These are phyloP conservation scores for Castor canadensis DNA, from an alignment of 2,113 vertebrate species.

Conservation along the genomic window DNA sequence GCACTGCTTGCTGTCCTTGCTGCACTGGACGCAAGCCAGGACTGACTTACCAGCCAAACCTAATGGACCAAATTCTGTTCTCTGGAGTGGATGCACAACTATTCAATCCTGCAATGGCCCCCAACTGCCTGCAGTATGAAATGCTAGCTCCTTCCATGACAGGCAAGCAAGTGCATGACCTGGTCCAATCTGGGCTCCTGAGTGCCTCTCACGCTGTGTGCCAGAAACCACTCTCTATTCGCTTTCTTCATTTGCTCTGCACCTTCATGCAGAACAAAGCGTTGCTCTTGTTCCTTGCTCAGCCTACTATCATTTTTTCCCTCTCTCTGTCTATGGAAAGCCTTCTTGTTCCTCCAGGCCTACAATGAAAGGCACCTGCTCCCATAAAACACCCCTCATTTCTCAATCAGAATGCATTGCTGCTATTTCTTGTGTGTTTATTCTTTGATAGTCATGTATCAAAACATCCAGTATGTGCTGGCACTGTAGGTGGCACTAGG, in stretches of 20 bases:
- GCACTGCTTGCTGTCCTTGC: background rate
- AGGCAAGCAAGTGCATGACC: fast-evolving
- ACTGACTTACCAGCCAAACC: background rate
- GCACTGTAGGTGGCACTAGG: too few species aligned
- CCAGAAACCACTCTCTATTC: background rate
- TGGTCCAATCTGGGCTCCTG: background rate
- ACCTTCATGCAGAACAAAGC: background rate
- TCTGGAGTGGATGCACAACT: background rate
- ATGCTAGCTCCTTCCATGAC: background rate
- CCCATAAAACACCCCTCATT: background rate
- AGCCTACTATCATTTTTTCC: background rate
- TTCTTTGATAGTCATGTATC: background rate
- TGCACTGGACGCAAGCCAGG: background rate
- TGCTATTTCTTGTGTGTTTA: background rate
- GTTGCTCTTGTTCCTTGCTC: background rate
- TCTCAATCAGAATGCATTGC: background rate
- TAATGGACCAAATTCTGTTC: background rate
- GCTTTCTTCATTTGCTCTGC: background rate
- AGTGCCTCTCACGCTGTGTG: background rate
- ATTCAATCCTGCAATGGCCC: background rate
- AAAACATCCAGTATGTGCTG: background rate
- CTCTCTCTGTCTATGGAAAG: background rate
- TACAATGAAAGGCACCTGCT: background rate
- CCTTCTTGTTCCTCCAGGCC: background rate
- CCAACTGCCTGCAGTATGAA: background rate